Percentiles rank a stretch among this genome's conserved stretches.
Conservation (phyloP, 2,888 invertebrate species). For the Antitype chi region DNA sequence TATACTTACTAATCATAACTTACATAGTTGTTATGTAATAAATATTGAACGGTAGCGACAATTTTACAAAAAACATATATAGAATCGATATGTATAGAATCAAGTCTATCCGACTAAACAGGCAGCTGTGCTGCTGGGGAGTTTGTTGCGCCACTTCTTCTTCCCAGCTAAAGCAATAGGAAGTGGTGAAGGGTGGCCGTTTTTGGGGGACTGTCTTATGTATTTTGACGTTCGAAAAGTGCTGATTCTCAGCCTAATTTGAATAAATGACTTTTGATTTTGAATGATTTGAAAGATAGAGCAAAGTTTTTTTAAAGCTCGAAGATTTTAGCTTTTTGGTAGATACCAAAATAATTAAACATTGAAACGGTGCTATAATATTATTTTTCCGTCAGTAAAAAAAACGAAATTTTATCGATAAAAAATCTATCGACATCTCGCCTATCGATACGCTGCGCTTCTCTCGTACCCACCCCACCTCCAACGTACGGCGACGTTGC, state of each 20-base stretch:
- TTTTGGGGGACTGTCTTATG: too few relatives aligned
- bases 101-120: too few relatives aligned
- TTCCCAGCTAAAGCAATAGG: too few relatives aligned
- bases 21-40: neutral
- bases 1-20: neutral
- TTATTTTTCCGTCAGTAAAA: neutral
- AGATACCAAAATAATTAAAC: too few relatives aligned
- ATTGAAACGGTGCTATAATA: neutral
- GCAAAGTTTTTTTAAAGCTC: neutral
- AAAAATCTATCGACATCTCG: slow-evolving; percentile 62
- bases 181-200: too few relatives aligned
- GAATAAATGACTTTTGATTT: too few relatives aligned
- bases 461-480: slow-evolving; percentile 60
- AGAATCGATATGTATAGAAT: too few relatives aligned
- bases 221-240: too few relatives aligned
- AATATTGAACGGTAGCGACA: neutral
- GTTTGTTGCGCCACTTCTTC: too few relatives aligned
- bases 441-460: slow-evolving; percentile 67
- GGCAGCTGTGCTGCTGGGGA: too few relatives aligned
- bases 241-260: too few relatives aligned
- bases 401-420: slow-evolving; percentile 61
- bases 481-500: slow-evolving; percentile 72
- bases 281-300: neutral
- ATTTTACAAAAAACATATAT: neutral
- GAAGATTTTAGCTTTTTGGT: neutral